Percentiles rank a stretch among this genome's conserved stretches.
Conservation (phyloP, 2,888 invertebrate genomes). For the Abscondita cerata region DNA sequence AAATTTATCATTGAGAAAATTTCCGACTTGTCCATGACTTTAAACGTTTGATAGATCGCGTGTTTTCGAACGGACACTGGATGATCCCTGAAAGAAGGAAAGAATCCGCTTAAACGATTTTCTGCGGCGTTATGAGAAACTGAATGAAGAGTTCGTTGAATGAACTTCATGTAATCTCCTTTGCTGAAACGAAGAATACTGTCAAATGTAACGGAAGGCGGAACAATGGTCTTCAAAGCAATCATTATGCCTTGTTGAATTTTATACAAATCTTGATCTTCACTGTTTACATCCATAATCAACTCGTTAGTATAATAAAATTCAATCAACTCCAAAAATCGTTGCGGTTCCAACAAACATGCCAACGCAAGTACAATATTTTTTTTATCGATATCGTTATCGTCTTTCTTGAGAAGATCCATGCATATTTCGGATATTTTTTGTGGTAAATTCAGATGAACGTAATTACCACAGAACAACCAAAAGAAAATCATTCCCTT, state of each 20-base stretch:
- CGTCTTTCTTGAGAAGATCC: not conserved
- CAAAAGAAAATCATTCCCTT: constrained; percentile 9
- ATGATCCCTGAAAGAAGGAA: constrained; percentile 11
- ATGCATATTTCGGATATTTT: constrained; percentile 14
- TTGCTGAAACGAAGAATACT: constrained; percentile 22
- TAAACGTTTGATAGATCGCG: constrained; percentile 18
- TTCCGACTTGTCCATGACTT: not conserved
- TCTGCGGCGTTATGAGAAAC: constrained; percentile 18
- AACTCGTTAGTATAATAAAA: constrained; percentile 17
- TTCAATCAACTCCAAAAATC: constrained; percentile 15
- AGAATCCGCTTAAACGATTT: constrained; percentile 4
- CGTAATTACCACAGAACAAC: constrained; percentile 12
- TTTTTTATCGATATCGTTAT: not conserved
- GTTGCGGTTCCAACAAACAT: constrained; percentile 6
- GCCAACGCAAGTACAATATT: constrained; percentile 10
- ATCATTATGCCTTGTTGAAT: constrained; percentile 19
- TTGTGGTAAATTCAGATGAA: constrained; percentile 22
- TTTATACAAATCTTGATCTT: constrained; percentile 11
- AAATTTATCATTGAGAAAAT: constrained; percentile 16
- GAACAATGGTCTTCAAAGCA: constrained; percentile 18
- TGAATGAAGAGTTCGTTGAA: constrained; percentile 24
- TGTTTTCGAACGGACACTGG: constrained; percentile 32
- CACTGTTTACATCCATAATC: constrained; percentile 12
- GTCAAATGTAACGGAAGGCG: constrained; percentile 10
- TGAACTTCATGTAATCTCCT: constrained; percentile 26